Evolutionary conservation across 2,888 invertebrate genomes (phyloP).

Genomic region (Nomada ruficornis): DNA sequence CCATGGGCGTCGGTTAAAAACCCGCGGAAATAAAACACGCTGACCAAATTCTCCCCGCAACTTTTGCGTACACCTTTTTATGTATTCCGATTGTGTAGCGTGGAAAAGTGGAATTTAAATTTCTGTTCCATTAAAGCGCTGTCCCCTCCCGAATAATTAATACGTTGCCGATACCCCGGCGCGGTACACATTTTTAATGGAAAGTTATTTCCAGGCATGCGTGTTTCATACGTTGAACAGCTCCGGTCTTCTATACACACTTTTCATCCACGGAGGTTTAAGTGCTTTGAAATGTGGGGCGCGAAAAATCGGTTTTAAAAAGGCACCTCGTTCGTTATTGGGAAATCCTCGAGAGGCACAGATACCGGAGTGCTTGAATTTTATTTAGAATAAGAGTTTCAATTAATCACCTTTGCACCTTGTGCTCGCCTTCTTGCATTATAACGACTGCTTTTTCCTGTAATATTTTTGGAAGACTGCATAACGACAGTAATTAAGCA

Average conservation of each 20-base stretch:
- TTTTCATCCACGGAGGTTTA: neutral
- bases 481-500: no score
- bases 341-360: neutral
- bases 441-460: neutral
- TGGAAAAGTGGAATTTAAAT: neutral
- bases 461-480: no score
- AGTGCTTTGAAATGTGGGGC: neutral
- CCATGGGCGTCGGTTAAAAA: neutral
- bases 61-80: conserved; percentile 2
- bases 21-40: neutral
- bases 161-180: neutral
- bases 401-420: neutral
- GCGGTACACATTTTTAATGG: neutral
- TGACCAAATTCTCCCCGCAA: conserved; percentile 10
- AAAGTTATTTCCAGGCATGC: neutral
- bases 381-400: neutral
- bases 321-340: neutral
- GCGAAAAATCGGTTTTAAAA: neutral
- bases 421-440: neutral
- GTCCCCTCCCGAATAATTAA: neutral
- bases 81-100: conserved; percentile 4
- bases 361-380: neutral
- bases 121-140: neutral
- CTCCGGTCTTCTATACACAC: neutral
- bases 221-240: conserved; percentile 4